Conservation (phyloP, 2,888 invertebrate genomes). For the Lasioglossum malachurum region DNA sequence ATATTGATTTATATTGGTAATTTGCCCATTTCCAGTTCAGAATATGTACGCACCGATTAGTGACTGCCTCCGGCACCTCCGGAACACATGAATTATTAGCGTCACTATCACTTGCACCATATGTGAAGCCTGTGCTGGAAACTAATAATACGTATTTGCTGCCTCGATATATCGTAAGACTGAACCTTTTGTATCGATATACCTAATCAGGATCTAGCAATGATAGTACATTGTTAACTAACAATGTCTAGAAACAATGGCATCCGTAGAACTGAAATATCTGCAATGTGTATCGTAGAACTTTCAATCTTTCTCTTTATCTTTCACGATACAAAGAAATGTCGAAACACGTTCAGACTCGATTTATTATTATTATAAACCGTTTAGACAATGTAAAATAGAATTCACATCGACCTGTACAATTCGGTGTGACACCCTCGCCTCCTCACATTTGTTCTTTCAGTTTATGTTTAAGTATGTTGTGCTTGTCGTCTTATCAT, state of each 20-base stretch:
- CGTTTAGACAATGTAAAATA: conserved; percentile 7
- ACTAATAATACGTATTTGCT: conserved; percentile 36
- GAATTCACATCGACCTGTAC: conserved; percentile 26
- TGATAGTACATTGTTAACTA: background rate
- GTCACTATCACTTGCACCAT: conserved; percentile 61
- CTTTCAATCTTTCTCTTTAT: too few relatives aligned
- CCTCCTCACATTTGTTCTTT: conserved; percentile 22
- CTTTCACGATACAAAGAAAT: too few relatives aligned
- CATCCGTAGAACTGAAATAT: background rate
- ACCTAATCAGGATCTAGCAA: conserved; percentile 20
- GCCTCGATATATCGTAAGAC: conserved; percentile 41
- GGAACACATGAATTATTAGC: conserved; percentile 53
- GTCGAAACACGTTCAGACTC: too few relatives aligned
- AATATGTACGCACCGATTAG: conserved; percentile 51
- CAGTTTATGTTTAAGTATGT: conserved; percentile 23
- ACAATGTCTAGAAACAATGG: conserved; percentile 7
- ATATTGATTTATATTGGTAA: background rate
- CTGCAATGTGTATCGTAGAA: too few relatives aligned
- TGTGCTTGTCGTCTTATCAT: conserved; percentile 46
- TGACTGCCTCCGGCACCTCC: conserved; percentile 57
- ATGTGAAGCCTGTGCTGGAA: conserved; percentile 37
- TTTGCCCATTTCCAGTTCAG: conserved; percentile 55
- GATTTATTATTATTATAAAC: background rate
- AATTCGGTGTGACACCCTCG: conserved; percentile 17
- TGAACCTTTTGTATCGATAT: conserved; percentile 43